Conservation (phyloP, 37 sponge, comb jelly and placozoan species). For the Aplysina aerophoba region DNA sequence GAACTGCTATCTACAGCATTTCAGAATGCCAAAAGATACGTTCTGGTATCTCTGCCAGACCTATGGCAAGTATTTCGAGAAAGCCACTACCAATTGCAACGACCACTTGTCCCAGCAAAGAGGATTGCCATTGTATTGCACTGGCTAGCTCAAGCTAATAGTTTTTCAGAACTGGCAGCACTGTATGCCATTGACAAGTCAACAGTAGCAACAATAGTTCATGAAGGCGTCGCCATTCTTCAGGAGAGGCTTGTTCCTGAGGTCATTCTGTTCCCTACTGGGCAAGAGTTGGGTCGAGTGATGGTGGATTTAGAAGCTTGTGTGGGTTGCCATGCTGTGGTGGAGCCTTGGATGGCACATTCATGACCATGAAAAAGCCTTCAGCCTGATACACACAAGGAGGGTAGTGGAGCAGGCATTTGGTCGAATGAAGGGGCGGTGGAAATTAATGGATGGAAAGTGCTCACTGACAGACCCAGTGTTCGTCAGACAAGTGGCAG, state of each 20-base stretch:
- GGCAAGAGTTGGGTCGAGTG: neutral
- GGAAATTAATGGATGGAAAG: slow-evolving; percentile 25
- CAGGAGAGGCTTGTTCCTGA: neutral
- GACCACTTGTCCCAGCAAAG: neutral
- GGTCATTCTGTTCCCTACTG: slow-evolving; percentile 14
- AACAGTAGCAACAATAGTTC: slow-evolving; percentile 17
- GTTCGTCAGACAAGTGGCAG: slow-evolving; percentile 21
- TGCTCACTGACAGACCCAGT: slow-evolving; percentile 18
- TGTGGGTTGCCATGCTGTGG: slow-evolving; percentile 18
- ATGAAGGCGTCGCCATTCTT: neutral
- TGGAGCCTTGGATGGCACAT: slow-evolving; percentile 35
- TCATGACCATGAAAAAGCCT: slow-evolving; percentile 30
- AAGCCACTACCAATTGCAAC: slow-evolving; percentile 1
- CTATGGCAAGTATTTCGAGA: slow-evolving; percentile 6
- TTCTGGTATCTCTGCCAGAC: slow-evolving; percentile 21
- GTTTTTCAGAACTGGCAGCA: neutral
- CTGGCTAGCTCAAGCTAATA: slow-evolving; percentile 6
- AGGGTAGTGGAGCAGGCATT: slow-evolving; percentile 43
- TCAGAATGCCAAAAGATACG: slow-evolving; percentile 12
- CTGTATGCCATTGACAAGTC: slow-evolving; percentile 12
- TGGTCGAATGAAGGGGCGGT: slow-evolving; percentile 36
- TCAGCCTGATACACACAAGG: neutral
- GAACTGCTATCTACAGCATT: slow-evolving; percentile 24
- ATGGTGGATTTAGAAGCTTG: slow-evolving; percentile 11
- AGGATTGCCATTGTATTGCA: slow-evolving; percentile 24